Conservation (phyloP, 2,888 invertebrate species). For the Agonopterix arenella region DNA sequence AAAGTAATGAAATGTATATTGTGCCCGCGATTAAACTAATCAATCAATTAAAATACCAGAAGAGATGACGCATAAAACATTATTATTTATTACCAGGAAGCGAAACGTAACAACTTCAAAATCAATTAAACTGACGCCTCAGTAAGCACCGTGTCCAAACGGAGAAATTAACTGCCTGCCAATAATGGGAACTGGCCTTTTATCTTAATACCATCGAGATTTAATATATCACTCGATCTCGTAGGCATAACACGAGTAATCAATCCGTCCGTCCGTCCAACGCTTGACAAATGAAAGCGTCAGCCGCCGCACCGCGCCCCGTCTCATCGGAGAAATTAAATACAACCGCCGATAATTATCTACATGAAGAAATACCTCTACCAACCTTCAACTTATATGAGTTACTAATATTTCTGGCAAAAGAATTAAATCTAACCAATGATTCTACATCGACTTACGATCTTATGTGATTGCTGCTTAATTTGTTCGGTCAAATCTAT, state of each 20-base stretch:
- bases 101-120: slow-evolving; percentile 9
- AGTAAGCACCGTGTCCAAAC: slow-evolving; percentile 22
- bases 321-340: slow-evolving; percentile 33
- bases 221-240: slow-evolving; percentile 45
- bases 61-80: background rate
- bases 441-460: slow-evolving; percentile 6
- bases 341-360: slow-evolving; percentile 43
- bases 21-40: too few relatives aligned
- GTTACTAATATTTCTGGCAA: slow-evolving; percentile 2
- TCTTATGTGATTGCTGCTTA: slow-evolving; percentile 5
- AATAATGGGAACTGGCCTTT: slow-evolving; percentile 25
- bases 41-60: background rate
- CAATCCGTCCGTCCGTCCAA: slow-evolving; percentile 29
- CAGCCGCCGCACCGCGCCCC: slow-evolving; percentile 29
- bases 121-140: slow-evolving; percentile 26
- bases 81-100: background rate
- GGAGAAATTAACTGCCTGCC: slow-evolving; percentile 31
- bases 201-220: slow-evolving; percentile 47
- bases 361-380: slow-evolving; percentile 15
- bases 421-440: slow-evolving; percentile 6
- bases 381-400: slow-evolving; percentile 7
- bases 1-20: too few relatives aligned
- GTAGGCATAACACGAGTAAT: slow-evolving; percentile 33
- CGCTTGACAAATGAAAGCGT: slow-evolving; percentile 42
- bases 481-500: slow-evolving; percentile 9